Conservation (phyloP, 2,797 vertebrate species). For the Coregonus sp. region DNA sequence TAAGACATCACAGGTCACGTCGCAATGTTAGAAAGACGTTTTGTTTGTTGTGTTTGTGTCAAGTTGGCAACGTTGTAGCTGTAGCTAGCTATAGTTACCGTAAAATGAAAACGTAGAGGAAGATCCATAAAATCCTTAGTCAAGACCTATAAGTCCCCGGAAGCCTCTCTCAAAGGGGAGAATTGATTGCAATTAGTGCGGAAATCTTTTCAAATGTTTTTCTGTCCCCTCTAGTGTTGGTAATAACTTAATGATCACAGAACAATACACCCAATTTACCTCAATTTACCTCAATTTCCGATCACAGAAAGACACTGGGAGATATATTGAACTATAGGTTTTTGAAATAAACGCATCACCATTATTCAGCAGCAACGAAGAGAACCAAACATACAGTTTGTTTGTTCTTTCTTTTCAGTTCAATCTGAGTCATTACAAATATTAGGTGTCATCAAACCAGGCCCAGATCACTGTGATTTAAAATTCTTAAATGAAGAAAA, state of each 20-base stretch:
- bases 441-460: background rate
- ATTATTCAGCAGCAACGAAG: constrained; percentile 39
- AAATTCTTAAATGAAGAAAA: background rate
- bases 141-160: constrained; percentile 46
- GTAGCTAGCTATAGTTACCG: constrained; percentile 6
- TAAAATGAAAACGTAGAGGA: background rate
- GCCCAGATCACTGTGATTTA: background rate
- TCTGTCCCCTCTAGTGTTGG: constrained; percentile 73
- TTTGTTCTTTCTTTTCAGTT: background rate
- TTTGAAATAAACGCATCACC: constrained; percentile 47
- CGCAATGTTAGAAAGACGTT: background rate
- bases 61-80: constrained; percentile 14
- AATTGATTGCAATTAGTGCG: constrained; percentile 75
- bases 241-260: constrained; percentile 76
- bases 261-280: constrained; percentile 73
- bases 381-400: background rate
- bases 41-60: background rate
- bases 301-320: constrained; percentile 49
- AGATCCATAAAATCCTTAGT: constrained; percentile 30
- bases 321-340: constrained; percentile 48
- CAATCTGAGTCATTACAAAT: background rate
- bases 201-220: constrained; percentile 67
- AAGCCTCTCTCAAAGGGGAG: constrained; percentile 63
- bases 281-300: constrained; percentile 73
- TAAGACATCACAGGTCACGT: background rate